Evolutionary conservation across 2,888 invertebrate species (phyloP).

Genomic region (Taphrorychus bicolor): DNA sequence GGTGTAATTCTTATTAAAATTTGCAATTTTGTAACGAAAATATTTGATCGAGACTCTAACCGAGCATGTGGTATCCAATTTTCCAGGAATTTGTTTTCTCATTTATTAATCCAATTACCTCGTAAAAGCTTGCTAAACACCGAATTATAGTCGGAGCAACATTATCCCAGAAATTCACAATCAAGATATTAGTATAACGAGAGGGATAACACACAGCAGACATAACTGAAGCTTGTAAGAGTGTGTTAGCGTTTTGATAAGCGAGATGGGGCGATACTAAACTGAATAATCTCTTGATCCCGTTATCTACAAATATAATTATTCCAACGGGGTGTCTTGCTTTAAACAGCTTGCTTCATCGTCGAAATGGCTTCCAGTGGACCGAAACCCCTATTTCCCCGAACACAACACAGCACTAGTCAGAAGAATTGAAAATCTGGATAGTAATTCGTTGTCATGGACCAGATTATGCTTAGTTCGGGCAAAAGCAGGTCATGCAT

Average conservation of each 20-base stretch:
- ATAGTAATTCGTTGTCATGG: neutral
- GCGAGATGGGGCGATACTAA: constrained; percentile 58
- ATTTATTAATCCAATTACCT: too few species aligned
- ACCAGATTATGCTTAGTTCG: too few species aligned
- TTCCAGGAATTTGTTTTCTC: too few species aligned
- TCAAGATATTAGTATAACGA: constrained; percentile 51
- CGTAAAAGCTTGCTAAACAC: too few species aligned
- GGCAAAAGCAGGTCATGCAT: too few species aligned
- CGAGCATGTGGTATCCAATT: too few species aligned
- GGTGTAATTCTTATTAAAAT: too few species aligned
- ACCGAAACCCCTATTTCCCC: too few species aligned
- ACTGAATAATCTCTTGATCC: constrained; percentile 62
- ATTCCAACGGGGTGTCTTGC: constrained; percentile 62
- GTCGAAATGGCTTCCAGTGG: constrained; percentile 42
- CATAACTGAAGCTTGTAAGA: constrained; percentile 51
- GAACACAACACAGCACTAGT: too few species aligned
- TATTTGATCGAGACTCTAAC: too few species aligned
- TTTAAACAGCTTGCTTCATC: constrained; percentile 61
- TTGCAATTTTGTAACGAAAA: too few species aligned
- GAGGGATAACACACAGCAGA: constrained; percentile 48
- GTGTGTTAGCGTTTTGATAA: constrained; percentile 57
- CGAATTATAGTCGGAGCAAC: neutral
- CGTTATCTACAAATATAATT: constrained; percentile 62
- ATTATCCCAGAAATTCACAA: constrained; percentile 36
- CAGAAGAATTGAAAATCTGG: too few species aligned